Evolutionary conservation across 2,888 invertebrate species (phyloP).

Genomic region (Euproctis similis): DNA sequence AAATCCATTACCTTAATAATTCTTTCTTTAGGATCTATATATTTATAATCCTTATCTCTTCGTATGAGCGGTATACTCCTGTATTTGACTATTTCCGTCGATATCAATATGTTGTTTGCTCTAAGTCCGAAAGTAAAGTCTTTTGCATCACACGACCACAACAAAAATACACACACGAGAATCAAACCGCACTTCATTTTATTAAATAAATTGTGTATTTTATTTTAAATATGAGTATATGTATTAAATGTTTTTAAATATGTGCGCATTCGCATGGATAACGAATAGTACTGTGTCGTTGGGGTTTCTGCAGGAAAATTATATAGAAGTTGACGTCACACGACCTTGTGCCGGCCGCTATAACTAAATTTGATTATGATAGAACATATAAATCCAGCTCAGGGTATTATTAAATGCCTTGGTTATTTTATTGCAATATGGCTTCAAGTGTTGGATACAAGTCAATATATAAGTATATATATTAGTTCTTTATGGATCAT

Average conservation of each 20-base stretch:
- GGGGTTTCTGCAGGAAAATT: conserved; percentile 40
- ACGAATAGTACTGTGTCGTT: conserved; percentile 24
- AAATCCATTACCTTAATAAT: conserved; percentile 48
- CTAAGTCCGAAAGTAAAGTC: conserved; percentile 52
- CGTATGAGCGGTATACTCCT: conserved; percentile 41
- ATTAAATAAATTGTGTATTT: conserved; percentile 23
- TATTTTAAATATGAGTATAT: too few relatives aligned
- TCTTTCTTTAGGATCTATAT: conserved; percentile 49
- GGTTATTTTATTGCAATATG: too few relatives aligned
- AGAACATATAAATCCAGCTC: too few relatives aligned
- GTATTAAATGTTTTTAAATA: too few relatives aligned
- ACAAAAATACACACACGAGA: conserved; percentile 34
- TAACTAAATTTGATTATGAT: conserved; percentile 22
- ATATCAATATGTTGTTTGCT: conserved; percentile 56
- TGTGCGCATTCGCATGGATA: conserved; percentile 26
- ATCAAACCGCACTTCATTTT: conserved; percentile 44
- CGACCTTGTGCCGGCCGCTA: conserved; percentile 36
- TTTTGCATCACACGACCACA: conserved; percentile 44
- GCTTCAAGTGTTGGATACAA: too few relatives aligned
- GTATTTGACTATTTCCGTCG: conserved; percentile 51
- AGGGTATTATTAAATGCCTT: too few relatives aligned
- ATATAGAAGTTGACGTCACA: conserved; percentile 33
- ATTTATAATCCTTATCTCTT: conserved; percentile 56
- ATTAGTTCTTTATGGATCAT: too few relatives aligned
- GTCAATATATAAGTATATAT: too few relatives aligned